Evolutionary conservation across 1,140 invertebrate species (phyloP).

Genomic region (Choristoneura fumiferana): DNA sequence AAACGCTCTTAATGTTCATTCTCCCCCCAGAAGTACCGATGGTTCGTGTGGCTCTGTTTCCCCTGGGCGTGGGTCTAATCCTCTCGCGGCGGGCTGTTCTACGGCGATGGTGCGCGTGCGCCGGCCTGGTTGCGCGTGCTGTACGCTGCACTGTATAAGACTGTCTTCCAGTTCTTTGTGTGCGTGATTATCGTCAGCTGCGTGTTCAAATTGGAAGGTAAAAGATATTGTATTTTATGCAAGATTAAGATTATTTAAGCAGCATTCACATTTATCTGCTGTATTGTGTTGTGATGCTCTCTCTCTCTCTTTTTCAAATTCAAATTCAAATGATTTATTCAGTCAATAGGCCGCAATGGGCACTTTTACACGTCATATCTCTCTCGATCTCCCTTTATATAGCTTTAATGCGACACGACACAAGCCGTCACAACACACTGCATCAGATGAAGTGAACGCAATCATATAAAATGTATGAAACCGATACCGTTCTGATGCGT

Average conservation of each 20-base stretch:
- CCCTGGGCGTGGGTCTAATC: constrained; percentile 46
- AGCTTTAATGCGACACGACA: too few species aligned
- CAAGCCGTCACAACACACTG: too few species aligned
- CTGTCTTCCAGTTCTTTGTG: constrained; percentile 49
- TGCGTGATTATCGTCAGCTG: constrained; percentile 40
- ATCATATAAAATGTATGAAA: too few species aligned
- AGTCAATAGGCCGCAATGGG: too few species aligned
- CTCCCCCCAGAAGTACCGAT: constrained; percentile 46
- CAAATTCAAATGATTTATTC: too few species aligned
- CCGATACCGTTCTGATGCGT: neutral
- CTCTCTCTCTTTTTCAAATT: too few species aligned
- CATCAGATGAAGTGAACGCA: too few species aligned
- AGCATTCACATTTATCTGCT: too few species aligned
- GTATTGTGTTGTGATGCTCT: too few species aligned
- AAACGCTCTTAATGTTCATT: too few species aligned
- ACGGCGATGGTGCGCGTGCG: constrained; percentile 33
- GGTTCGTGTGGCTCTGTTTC: constrained; percentile 42
- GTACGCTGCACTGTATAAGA: constrained; percentile 58
- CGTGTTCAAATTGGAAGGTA: constrained; percentile 58
- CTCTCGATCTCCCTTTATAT: too few species aligned
- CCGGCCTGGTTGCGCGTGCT: constrained; percentile 31
- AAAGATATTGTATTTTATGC: constrained; percentile 20
- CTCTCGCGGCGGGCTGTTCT: constrained; percentile 55
- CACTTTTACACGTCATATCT: too few species aligned
- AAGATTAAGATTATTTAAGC: neutral